Conservation (phyloP, 2,113 vertebrate species). For the Pituophis catenifer region DNA sequence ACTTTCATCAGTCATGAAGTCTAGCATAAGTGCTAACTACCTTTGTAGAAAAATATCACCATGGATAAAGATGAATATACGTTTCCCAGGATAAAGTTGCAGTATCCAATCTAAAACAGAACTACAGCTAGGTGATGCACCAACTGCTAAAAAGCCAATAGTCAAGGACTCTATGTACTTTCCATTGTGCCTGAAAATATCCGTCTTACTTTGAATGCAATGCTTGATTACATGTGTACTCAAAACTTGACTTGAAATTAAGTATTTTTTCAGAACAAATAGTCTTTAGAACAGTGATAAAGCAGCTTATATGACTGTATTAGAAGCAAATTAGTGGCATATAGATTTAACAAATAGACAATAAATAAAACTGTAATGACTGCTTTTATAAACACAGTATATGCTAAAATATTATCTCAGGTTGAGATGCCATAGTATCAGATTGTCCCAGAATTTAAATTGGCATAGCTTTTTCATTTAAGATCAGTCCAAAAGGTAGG, state of each 20-base stretch:
- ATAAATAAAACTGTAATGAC: no score
- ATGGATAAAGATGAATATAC: neutral
- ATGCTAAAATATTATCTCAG: slow-evolving; percentile 27
- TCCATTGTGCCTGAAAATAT: neutral
- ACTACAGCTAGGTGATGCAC: neutral
- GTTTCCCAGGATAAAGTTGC: neutral
- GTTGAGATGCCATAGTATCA: slow-evolving; percentile 67
- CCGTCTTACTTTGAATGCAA: slow-evolving; percentile 14
- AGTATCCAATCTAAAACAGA: neutral
- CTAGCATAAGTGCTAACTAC: neutral
- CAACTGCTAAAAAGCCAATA: neutral
- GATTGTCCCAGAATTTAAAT: slow-evolving; percentile 52
- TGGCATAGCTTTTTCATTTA: slow-evolving; percentile 48
- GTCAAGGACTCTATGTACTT: neutral
- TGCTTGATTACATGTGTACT: slow-evolving; percentile 17
- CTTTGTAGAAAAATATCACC: neutral
- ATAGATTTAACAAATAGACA: neutral
- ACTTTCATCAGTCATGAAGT: neutral
- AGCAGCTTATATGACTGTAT: slow-evolving; percentile 39
- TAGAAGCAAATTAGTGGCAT: slow-evolving; percentile 1
- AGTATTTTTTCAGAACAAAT: slow-evolving; percentile 56
- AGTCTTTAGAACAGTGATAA: slow-evolving; percentile 30
- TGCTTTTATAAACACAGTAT: no score
- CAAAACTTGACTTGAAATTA: slow-evolving; percentile 43
- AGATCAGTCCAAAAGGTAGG: slow-evolving; percentile 49